A percentile compares a stretch with the other conserved stretches of the same genome.
Conservation (phyloP, 2,113 vertebrate species). For the Sardina pilchardus region DNA sequence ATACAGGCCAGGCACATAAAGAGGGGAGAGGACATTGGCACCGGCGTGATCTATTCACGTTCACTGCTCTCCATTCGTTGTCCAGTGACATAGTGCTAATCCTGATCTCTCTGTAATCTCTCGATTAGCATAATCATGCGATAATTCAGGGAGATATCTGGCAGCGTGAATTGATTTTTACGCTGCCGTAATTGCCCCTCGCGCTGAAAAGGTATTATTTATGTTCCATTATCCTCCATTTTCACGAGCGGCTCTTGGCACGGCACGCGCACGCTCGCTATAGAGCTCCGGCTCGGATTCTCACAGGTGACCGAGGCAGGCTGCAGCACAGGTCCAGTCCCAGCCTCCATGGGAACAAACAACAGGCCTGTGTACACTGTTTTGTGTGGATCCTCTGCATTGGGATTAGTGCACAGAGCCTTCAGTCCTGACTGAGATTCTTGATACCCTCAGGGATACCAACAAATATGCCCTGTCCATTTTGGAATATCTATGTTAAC, state of each 20-base stretch:
- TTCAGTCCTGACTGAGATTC: too few relatives aligned
- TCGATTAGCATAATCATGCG: constrained; percentile 57
- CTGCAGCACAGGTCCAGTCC: background rate
- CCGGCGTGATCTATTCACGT: constrained; percentile 54
- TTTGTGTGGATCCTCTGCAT: background rate
- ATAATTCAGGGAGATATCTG: constrained; percentile 47
- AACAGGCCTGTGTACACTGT: background rate
- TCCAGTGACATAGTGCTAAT: constrained; percentile 45
- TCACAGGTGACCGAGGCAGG: background rate
- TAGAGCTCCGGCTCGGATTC: background rate
- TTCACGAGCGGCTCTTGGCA: background rate
- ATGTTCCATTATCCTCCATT: constrained; percentile 28
- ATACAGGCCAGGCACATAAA: constrained; percentile 54
- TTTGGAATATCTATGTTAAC: too few relatives aligned
- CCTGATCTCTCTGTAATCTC: constrained; percentile 54
- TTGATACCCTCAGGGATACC: too few relatives aligned
- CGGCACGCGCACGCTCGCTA: background rate
- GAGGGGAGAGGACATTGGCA: constrained; percentile 49
- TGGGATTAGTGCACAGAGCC: too few relatives aligned
- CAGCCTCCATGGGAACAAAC: background rate
- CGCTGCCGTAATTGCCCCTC: constrained; percentile 44
- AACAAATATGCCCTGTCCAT: too few relatives aligned
- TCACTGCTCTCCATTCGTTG: constrained; percentile 47
- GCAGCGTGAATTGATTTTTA: constrained; percentile 27
- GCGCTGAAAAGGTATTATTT: constrained; percentile 43